Base-by-base conservation (phyloP, 1,140 invertebrate genomes). In the Drosophila pallidifrons region DNA sequence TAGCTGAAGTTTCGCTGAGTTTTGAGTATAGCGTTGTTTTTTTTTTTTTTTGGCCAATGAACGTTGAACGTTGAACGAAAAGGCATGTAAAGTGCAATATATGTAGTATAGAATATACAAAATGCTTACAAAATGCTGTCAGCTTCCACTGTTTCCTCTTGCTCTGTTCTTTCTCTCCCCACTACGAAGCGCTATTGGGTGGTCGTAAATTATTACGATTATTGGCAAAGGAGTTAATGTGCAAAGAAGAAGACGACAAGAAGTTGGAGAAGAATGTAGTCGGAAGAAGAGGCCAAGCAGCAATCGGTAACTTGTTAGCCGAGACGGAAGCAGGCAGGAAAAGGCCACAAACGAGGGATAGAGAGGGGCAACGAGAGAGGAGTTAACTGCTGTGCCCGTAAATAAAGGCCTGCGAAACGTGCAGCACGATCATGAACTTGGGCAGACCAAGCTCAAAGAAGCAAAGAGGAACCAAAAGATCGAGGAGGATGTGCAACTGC, bases 161-260 rank as follows among this genome's bases (percentile, higher is more conserved):
- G 20, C 3, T 25, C 20, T 25, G 3, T 25, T 25, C 20, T 25
- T 25, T 25, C 20, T 25, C 20, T 25, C 20, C 30, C 16, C 59
- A 10, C 30, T 25, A 43, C 60, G 66, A 32, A 35, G 49, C 75
- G 70, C 75, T 75, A 70, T 86, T 85, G 82, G 82, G 82, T 85
- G 82, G 82, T 86, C 82, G 82, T 85, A 85, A 86, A 85, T 85
- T 85, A 85, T 85, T 75, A 86, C 86, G 82, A 85, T 85, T 85
- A 86, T 86, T 85, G 82, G 82, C 82, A 67, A 71, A 81, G 82
- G 82, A 86, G 82, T 86, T 81, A 85, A 85, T 86, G 78, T 85
- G 82, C 74, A 82, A 38, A 11, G 35, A 38, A 81, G 69, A 67
- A 38, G 35, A 60, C 58, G 66, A 65, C 54, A 58, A 13, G 55